Evolutionary conservation across 2,888 invertebrate genomes (phyloP), one percentile per base, ranked within the genome.

Genomic region (Pherbina coryleti): DNA sequence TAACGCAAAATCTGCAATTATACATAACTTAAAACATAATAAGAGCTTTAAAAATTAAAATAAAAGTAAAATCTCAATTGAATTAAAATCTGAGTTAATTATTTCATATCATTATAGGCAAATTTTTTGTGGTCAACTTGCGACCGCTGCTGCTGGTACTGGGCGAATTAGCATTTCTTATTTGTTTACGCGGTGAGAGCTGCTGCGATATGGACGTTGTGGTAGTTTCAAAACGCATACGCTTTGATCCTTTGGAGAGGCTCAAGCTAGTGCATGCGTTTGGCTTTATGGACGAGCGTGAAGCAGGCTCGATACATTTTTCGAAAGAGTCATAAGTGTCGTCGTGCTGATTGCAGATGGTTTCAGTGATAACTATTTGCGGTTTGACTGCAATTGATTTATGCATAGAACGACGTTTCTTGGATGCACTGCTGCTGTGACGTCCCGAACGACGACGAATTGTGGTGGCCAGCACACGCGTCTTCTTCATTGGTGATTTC

Each of bases 101-200:
- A 51, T 73, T 25, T 82, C 84, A 87, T 79, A 86, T 86, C 31
- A 87, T 81, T 64, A 86, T 86, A 11, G 87, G 86, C 72, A 86
- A 82, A 79, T 87, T 86, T 79, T 86, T 86, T n/a, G 85, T 86
- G 11, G 86, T 84, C 57, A 86, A 80, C 78, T 87, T 87, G 64
- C 85, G 83, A n/a, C 79, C 80, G 78, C 81, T 82, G 53, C 69
- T 62, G 51, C 75, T 75, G 37, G 81, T 60, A 31, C 75, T 77
- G 49, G 82, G 83, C 53, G 84, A 81, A 78, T 79, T 74, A 55
- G 53, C 34, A 51, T 57, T 76, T 76, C 84, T 84, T 74, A 82
- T 80, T 25, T 84, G 83, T 37, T 83, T 81, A 2, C 81, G 78
- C 3, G 80, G 72, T 19, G 78, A 14, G 62, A 80, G 78, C 3